Evolutionary conservation across 2,888 invertebrate genomes (phyloP).

Genomic region (Synergus japonicus): DNA sequence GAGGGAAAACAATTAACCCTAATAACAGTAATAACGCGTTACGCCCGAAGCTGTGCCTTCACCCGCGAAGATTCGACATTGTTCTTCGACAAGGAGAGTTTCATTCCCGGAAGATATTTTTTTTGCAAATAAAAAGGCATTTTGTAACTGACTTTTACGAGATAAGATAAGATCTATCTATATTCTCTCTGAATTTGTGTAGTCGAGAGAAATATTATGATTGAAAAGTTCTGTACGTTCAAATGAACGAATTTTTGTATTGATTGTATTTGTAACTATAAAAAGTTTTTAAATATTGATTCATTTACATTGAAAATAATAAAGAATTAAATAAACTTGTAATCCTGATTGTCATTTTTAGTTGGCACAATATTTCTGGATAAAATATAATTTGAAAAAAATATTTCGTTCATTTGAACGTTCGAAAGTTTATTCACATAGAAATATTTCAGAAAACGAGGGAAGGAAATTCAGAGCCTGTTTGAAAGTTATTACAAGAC

Average conservation of each 20-base stretch:
- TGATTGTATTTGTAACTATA: no score
- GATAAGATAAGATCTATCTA: background rate
- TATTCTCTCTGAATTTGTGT: background rate
- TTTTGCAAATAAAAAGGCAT: background rate
- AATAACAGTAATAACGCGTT: conserved; percentile 71
- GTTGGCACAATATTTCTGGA: no score
- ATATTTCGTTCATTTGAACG: no score
- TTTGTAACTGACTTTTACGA: background rate
- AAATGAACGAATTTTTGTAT: no score
- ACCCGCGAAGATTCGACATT: conserved; percentile 55
- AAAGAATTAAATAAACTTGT: no score
- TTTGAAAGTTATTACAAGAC: conserved; percentile 30
- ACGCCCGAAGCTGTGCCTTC: conserved; percentile 61
- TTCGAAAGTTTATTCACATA: no score
- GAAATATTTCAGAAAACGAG: background rate
- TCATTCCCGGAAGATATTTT: background rate
- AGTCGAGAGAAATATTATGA: background rate
- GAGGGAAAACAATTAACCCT: conserved; percentile 71
- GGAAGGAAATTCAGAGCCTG: background rate
- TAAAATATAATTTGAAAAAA: no score
- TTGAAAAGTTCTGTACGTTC: no score
- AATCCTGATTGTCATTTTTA: no score
- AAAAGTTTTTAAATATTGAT: no score
- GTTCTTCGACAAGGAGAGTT: conserved; percentile 47
- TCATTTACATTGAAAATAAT: no score